Conservation (phyloP, 23 tunicate species). For the Trididemnum clinides region DNA sequence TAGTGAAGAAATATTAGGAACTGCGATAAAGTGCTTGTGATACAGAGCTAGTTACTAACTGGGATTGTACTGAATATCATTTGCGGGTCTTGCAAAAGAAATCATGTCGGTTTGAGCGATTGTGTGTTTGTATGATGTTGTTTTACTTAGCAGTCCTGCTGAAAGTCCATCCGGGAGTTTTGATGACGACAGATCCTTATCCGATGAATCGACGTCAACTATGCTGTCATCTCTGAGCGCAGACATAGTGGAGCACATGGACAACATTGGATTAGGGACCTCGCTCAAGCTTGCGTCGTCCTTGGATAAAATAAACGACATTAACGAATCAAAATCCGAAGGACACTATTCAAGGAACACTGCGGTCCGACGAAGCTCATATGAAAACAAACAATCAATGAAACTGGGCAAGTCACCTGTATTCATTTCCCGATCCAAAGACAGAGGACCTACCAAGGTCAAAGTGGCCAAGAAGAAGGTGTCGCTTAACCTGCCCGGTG, state of each 20-base stretch:
- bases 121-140: not conserved
- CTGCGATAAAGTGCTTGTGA: too few relatives aligned
- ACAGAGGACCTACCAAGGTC: slow-evolving; percentile 31
- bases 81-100: not conserved
- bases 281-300: slow-evolving; percentile 41
- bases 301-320: slow-evolving; percentile 41
- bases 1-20: too few relatives aligned
- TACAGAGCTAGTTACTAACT: not conserved
- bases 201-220: not conserved
- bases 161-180: slow-evolving; percentile 13
- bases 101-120: not conserved
- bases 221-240: slow-evolving; percentile 12
- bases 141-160: not conserved
- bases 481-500: slow-evolving; percentile 8
- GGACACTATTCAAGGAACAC: not conserved
- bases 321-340: not conserved
- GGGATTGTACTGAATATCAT: not conserved
- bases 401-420: slow-evolving; percentile 27
- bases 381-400: slow-evolving; percentile 44
- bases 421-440: slow-evolving; percentile 35
- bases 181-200: slow-evolving; percentile 9
- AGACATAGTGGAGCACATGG: slow-evolving; percentile 31
- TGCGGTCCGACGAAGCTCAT: slow-evolving; percentile 63
- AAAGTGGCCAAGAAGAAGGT: slow-evolving; percentile 52
- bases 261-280: not conserved